These are phyloP conservation scores for Pollenia amentaria DNA, from an alignment of 2,888 invertebrate genomes.

Conservation along the genomic window DNA sequence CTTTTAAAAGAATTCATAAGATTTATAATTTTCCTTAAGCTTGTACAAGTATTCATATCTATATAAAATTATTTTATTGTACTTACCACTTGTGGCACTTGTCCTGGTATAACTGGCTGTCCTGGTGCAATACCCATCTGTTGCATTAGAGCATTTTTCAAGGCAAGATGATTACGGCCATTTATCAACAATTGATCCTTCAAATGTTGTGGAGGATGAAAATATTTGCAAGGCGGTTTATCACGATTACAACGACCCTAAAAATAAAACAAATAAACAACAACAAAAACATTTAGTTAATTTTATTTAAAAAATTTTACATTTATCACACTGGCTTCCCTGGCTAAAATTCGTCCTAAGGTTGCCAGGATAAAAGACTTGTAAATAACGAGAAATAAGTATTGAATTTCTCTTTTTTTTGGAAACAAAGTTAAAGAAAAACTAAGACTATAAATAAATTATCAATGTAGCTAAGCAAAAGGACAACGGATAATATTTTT, in stretches of 20 bases:
- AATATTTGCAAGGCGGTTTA: conserved; percentile 99
- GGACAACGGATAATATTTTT: conserved; percentile 58
- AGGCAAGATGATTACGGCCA: conserved; percentile 99
- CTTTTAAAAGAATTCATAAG: no score
- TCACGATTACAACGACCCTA: conserved; percentile 99
- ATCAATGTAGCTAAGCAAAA: conserved; percentile 45
- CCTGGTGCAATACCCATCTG: conserved; percentile 97
- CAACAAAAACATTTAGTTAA: conserved; percentile 40
- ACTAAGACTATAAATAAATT: conserved; percentile 71
- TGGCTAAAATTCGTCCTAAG: background rate
- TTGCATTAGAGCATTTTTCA: conserved; percentile 99
- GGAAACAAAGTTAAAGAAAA: conserved; percentile 11
- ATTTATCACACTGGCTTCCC: conserved; percentile 23
- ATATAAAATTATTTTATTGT: background rate
- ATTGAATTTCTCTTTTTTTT: background rate
- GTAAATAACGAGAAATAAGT: conserved; percentile 66
- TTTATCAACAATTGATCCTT: conserved; percentile 99
- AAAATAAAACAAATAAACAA: conserved; percentile 51
- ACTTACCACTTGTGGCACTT: conserved; percentile 96
- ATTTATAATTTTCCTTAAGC: no score
- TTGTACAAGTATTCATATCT: background rate
- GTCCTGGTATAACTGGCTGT: conserved; percentile 95
- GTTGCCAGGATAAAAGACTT: conserved; percentile 48
- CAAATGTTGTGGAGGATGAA: conserved; percentile 99
- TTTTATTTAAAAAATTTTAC: conserved; percentile 50